A percentile compares a stretch with the other conserved stretches of the same genome.
These are phyloP conservation scores for Thelaira solivaga DNA, from an alignment of 2,888 invertebrate genomes.

Conservation along the genomic window DNA sequence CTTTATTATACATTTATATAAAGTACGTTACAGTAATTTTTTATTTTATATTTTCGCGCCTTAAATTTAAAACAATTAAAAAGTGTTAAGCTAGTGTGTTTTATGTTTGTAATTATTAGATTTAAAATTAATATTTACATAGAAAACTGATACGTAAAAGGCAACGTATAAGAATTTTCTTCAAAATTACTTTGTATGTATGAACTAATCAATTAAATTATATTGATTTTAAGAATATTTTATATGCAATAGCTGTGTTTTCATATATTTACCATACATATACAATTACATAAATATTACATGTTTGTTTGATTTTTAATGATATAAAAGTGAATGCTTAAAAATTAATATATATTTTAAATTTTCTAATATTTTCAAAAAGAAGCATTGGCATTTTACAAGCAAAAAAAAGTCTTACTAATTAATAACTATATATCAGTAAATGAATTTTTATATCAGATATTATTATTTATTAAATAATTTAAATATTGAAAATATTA, in stretches of 20 bases:
- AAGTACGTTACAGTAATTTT: conserved; percentile 47
- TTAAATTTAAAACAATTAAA: conserved; percentile 58
- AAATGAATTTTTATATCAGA: background rate
- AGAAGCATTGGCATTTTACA: conserved; percentile 42
- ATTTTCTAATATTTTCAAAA: conserved; percentile 24
- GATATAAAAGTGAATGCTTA: conserved; percentile 59
- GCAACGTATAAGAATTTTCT: background rate
- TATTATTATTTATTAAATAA: conserved; percentile 8
- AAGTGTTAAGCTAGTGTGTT: conserved; percentile 32
- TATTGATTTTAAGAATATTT: conserved; percentile 18
- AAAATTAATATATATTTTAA: conserved; percentile 52
- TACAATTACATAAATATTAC: conserved; percentile 23
- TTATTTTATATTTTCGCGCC: conserved; percentile 25
- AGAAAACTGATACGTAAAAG: no score
- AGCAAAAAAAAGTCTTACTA: conserved; percentile 42
- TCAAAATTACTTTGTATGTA: background rate
- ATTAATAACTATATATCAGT: background rate
- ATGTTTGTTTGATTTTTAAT: background rate
- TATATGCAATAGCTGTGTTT: no score
- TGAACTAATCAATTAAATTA: no score
- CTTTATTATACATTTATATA: conserved; percentile 53
- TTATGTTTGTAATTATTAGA: conserved; percentile 30
- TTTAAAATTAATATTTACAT: conserved; percentile 59
- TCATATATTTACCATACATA: no score
- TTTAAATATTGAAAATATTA: conserved; percentile 14